phyloP scores from a whole-genome alignment of 2,113 vertebrate species.

The Phrynosoma blainvillii region DNA sequence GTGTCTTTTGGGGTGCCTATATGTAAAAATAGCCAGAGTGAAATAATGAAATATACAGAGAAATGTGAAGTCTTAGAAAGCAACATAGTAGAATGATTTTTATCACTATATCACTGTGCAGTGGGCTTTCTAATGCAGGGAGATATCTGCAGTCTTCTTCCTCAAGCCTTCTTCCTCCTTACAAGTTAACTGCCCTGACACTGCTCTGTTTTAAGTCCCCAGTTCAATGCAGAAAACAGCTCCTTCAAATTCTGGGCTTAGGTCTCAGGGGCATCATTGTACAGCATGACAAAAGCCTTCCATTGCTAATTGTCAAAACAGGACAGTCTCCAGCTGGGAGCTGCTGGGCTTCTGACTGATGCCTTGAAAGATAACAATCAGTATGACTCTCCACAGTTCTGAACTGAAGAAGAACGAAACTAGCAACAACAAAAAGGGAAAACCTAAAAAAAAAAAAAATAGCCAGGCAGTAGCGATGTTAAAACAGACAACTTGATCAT shows the following conservation, averaged over 20 bases:
- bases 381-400: neutral
- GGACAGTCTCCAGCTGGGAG: constrained; percentile 58
- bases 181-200: constrained; percentile 50
- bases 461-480: neutral
- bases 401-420: neutral
- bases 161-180: constrained; percentile 33
- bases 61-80: neutral
- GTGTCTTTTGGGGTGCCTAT: neutral
- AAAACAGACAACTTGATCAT: neutral
- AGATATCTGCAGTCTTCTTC: constrained; percentile 4
- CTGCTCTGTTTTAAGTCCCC: constrained; percentile 40
- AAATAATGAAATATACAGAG: neutral
- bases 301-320: constrained; percentile 59
- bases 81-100: neutral
- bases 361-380: constrained; percentile 65
- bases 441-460: neutral
- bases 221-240: constrained; percentile 59
- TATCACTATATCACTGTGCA: constrained; percentile 34
- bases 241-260: constrained; percentile 31
- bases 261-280: constrained; percentile 59
- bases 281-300: constrained; percentile 57
- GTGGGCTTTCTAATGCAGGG: constrained; percentile 24
- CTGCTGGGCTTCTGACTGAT: constrained; percentile 59
- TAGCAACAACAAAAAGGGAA: too few relatives aligned
- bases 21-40: constrained; percentile 26